These are phyloP conservation scores for Zoanthus solanderi DNA, from an alignment of 92 coral and sea anemone genomes.

Conservation along the genomic window DNA sequence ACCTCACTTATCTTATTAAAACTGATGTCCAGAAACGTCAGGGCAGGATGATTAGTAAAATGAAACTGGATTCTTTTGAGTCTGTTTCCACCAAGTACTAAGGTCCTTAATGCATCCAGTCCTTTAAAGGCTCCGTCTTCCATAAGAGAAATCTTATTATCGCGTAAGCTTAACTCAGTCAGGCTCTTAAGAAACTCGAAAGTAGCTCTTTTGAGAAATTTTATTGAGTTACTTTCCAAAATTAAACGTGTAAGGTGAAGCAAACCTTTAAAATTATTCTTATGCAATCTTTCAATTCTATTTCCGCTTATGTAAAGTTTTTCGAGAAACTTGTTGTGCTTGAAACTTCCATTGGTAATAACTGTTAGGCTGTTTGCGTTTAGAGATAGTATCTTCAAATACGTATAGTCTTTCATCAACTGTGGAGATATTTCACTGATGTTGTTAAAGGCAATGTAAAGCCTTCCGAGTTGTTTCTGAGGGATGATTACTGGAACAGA, in stretches of 20 bases:
- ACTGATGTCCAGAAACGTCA: constrained; percentile 48
- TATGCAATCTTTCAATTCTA: constrained; percentile 23
- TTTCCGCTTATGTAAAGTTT: constrained; percentile 6
- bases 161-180: constrained; percentile 46
- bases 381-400: constrained; percentile 20
- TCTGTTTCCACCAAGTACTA: constrained; percentile 45
- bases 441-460: not conserved
- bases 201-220: constrained; percentile 32
- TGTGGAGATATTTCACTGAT: constrained; percentile 11
- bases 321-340: constrained; percentile 26
- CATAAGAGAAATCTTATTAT: constrained; percentile 52
- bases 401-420: constrained; percentile 14
- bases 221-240: constrained; percentile 11
- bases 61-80: not conserved
- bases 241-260: constrained; percentile 8
- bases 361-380: constrained; percentile 14
- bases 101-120: constrained; percentile 51
- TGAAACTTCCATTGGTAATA: constrained; percentile 13
- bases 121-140: constrained; percentile 75
- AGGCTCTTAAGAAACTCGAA: constrained; percentile 45
- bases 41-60: not conserved
- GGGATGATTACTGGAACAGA: constrained; percentile 10
- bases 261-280: constrained; percentile 30
- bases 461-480: not conserved
- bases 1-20: constrained; percentile 54